Conservation (phyloP, 2,888 invertebrate genomes). For the Tuberolachnus salignus region DNA sequence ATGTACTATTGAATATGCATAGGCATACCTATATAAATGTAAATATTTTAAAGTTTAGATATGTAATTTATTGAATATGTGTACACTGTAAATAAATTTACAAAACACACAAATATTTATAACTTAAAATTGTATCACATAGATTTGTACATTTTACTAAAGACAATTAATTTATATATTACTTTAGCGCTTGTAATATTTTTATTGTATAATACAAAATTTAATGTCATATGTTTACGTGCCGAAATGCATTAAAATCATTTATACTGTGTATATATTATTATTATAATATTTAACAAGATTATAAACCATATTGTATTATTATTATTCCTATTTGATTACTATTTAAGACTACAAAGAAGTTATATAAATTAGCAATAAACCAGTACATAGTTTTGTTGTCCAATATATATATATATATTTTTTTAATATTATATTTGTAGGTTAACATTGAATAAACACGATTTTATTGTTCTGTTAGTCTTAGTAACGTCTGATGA, state of each 20-base stretch:
- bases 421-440: not conserved
- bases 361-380: not conserved
- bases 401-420: not conserved
- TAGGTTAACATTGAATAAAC: not conserved
- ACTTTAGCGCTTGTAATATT: too few species aligned
- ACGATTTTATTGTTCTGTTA: not conserved
- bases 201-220: too few species aligned
- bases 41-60: conserved; percentile 3
- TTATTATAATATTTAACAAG: not conserved
- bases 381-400: not conserved
- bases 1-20: conserved; percentile 7
- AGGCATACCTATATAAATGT: conserved; percentile 1
- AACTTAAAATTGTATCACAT: not conserved
- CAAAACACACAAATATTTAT: not conserved
- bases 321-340: too few species aligned
- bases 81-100: conserved; percentile 4
- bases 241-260: too few species aligned
- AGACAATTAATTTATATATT: too few species aligned
- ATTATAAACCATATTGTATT: not conserved
- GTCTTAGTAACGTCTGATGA: not conserved
- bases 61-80: conserved; percentile 26
- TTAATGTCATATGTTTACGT: too few species aligned
- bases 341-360: not conserved
- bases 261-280: too few species aligned
- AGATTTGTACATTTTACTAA: not conserved